These are phyloP conservation scores for Xiphophorus couchianus DNA, from an alignment of 2,113 vertebrate genomes.

Conservation along the genomic window DNA sequence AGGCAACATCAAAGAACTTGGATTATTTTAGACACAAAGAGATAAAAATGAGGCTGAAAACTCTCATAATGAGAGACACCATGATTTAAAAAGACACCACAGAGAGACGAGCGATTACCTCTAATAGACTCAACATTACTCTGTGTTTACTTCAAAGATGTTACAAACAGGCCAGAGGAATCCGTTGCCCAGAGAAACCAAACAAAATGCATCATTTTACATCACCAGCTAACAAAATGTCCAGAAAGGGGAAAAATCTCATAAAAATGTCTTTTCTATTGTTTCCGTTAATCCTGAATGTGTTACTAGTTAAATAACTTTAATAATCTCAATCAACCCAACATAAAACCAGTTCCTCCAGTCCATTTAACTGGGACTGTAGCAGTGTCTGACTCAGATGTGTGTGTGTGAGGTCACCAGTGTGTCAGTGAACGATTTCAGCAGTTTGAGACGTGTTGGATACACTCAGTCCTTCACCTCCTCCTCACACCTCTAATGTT, in stretches of 20 bases:
- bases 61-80: neutral
- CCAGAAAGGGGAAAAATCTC: neutral
- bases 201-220: neutral
- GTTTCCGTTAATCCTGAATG: no score
- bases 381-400: conserved; percentile 39
- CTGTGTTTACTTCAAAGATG: conserved; percentile 1
- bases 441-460: conserved; percentile 20
- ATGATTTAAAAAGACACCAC: neutral
- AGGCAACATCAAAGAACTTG: neutral
- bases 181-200: neutral
- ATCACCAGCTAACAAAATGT: neutral
- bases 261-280: neutral
- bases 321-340: conserved; percentile 34
- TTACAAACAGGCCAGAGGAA: neutral
- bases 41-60: neutral
- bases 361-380: conserved; percentile 60
- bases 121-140: neutral
- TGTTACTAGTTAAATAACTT: neutral
- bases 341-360: conserved; percentile 63
- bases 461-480: no score
- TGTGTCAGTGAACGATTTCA: conserved; percentile 52
- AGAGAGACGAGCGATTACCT: neutral
- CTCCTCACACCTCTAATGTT: no score
- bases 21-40: neutral
- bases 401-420: conserved; percentile 30